Base-by-base conservation (phyloP, 2,113 vertebrate genomes). In the Coreoperca whiteheadi region DNA sequence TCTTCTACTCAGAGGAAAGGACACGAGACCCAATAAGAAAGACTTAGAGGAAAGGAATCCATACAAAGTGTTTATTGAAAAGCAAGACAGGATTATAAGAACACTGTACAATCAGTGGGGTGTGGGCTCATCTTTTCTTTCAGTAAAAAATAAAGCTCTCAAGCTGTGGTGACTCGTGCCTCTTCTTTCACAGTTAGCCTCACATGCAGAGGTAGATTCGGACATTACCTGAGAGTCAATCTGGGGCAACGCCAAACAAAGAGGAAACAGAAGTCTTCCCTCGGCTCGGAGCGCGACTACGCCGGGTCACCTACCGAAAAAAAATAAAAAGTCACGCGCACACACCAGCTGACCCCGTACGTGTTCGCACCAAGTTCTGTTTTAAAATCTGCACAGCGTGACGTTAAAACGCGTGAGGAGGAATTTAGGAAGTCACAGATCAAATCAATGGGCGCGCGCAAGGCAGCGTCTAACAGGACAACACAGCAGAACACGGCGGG, bases 31-130 rank as follows among this genome's bases (percentile, higher is more conserved):
- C 32, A 25, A 28, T 0, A 20, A 21, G 43, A n/a, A n/a, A n/a
- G 8, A 46, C 14, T 16, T 2, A 6, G 20, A 71, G 15, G 28
- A 80, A 80, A 87, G 8, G 20, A 74, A 94, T 95, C 95, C 93
- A 96, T 93, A 98, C 96, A 98, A 98, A 98, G 97, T 95, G 94
- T 97, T 97, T 95, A 96, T 96, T 97, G 96, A 97, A 97, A 98
- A 97, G 96, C 94, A 95, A 96, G 96, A 97, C 95, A 94, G 95
- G 93, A 95, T 94, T 95, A 94, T 94, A 95, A 95, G 94, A 96
- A 96, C 92, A 93, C 92, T 94, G 88, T 95, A 96, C 95, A 96
- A 95, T 94, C 95, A 96, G 59, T 94, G 95, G 61, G 88, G 37
- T 80, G 92, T 93, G 94, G 95, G 93, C 94, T 85, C 34, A 67